phyloP scores from a whole-genome alignment of 2,113 vertebrate genomes.

The Pseudonaja textilis region DNA sequence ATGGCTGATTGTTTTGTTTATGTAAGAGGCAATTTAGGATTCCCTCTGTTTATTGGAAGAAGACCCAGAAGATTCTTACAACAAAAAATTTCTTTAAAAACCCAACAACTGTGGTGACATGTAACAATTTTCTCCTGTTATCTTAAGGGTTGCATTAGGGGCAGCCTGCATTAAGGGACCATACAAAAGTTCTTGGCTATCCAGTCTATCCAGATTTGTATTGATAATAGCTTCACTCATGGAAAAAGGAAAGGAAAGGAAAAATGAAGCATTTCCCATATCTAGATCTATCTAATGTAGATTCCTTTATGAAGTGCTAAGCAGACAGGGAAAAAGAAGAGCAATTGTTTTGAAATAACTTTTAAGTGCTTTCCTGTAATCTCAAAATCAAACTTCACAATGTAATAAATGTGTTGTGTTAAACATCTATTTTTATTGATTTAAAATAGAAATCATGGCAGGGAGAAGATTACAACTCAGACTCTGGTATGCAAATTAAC shows the following conservation, averaged over 20 bases:
- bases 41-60: slow-evolving; percentile 67
- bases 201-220: accelerated
- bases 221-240: accelerated
- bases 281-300: background rate
- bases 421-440: background rate
- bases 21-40: slow-evolving; percentile 71
- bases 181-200: background rate
- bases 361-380: background rate
- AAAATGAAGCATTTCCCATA: background rate
- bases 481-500: background rate
- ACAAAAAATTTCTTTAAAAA: slow-evolving; percentile 15
- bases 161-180: background rate
- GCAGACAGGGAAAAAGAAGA: background rate
- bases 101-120: slow-evolving; percentile 42
- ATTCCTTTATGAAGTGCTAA: background rate
- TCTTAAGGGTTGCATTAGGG: background rate
- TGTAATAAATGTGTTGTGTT: background rate
- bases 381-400: background rate
- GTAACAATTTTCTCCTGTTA: slow-evolving; percentile 57
- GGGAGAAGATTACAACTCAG: background rate
- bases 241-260: background rate
- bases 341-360: background rate
- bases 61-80: slow-evolving; percentile 63
- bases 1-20: slow-evolving; percentile 68
- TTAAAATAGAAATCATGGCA: background rate